Percentiles rank a stretch among this genome's conserved stretches.
Conservation (phyloP, 2,888 invertebrate genomes). For the Synanthedon myopaeformis region DNA sequence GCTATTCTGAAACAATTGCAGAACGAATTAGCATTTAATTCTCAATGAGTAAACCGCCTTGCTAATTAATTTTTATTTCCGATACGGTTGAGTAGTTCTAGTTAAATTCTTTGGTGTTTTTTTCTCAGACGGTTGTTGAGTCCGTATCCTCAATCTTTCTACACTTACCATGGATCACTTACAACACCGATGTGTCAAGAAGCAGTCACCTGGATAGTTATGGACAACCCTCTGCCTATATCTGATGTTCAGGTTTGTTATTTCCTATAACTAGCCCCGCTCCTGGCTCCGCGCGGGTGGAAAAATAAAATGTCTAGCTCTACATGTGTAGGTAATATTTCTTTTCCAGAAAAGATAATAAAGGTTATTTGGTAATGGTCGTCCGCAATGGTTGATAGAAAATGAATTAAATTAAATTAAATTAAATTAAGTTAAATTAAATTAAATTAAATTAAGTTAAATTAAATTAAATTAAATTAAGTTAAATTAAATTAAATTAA, state of each 20-base stretch:
- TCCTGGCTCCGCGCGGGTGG: too few relatives aligned
- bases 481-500: not conserved
- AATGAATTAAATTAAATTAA: not conserved
- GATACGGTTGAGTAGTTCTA: slow-evolving; percentile 1
- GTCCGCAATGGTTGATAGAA: not conserved
- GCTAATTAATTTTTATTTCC: slow-evolving; percentile 5
- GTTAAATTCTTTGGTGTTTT: not conserved
- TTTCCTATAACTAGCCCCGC: too few relatives aligned
- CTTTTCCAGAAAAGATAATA: too few relatives aligned
- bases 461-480: not conserved
- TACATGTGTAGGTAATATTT: too few relatives aligned
- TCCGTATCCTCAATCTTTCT: slow-evolving; percentile 69
- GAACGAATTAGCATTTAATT: slow-evolving; percentile 1
- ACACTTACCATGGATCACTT: slow-evolving; percentile 80
- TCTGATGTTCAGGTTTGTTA: slow-evolving; percentile 48
- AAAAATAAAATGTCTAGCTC: too few relatives aligned
- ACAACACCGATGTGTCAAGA: slow-evolving; percentile 82
- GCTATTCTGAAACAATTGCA: slow-evolving; percentile 1
- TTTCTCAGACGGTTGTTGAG: slow-evolving; percentile 67
- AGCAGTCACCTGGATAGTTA: slow-evolving; percentile 79
- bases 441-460: not conserved
- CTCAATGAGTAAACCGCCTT: not conserved
- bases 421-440: not conserved
- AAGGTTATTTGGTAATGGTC: slow-evolving; percentile 1
- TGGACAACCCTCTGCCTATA: slow-evolving; percentile 45